phyloP scores from a whole-genome alignment of 2,113 vertebrate species.

The Gymnobelideus leadbeateri region DNA sequence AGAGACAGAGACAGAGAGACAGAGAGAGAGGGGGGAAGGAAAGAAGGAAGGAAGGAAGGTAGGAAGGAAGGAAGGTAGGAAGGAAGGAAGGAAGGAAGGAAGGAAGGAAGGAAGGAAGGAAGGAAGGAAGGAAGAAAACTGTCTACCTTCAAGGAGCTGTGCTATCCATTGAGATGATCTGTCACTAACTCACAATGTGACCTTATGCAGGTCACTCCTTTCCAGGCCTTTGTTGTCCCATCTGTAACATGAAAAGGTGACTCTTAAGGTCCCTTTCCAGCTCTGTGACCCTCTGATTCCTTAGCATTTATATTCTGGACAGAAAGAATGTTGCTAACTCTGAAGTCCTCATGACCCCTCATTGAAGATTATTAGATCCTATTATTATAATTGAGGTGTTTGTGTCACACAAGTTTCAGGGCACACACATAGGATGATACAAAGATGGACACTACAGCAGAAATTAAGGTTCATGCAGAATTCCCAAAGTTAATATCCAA shows the following conservation, averaged over 20 bases:
- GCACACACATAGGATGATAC: background rate
- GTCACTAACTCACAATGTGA: background rate
- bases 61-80: too few relatives aligned
- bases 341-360: background rate
- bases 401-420: background rate
- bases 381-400: background rate
- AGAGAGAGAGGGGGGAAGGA: too few relatives aligned
- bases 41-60: too few relatives aligned
- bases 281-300: background rate
- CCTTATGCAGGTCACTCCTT: background rate
- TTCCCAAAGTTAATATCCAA: background rate
- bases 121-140: constrained; percentile 4
- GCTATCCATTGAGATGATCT: constrained; percentile 69
- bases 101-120: too few relatives aligned
- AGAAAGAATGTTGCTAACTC: constrained; percentile 56
- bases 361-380: background rate
- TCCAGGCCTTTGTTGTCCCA: background rate
- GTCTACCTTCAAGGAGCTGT: constrained; percentile 59
- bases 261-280: background rate
- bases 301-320: constrained; percentile 52
- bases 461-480: background rate
- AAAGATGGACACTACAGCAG: background rate
- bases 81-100: too few relatives aligned
- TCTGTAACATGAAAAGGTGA: background rate
- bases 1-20: accelerated